phyloP scores from a whole-genome alignment of 1,140 invertebrate genomes.

The Drosophila serrata region DNA sequence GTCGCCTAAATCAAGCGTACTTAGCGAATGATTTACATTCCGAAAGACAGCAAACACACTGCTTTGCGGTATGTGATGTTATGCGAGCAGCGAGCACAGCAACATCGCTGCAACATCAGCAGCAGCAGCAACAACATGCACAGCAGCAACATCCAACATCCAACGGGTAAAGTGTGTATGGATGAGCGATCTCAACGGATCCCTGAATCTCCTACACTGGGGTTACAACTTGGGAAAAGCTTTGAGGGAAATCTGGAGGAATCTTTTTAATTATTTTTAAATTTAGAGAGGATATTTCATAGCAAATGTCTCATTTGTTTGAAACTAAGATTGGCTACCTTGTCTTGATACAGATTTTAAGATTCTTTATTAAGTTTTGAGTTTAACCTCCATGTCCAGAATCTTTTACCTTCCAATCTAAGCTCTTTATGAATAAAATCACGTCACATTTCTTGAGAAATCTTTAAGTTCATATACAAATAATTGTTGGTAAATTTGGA shows the following conservation, averaged over 20 bases:
- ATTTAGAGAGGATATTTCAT: background rate
- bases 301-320: background rate
- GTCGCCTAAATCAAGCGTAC: constrained; percentile 85
- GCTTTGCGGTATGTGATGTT: constrained; percentile 85
- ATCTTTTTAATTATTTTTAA: background rate
- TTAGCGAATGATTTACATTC: constrained; percentile 85
- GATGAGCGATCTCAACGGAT: constrained; percentile 26
- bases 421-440: too few relatives aligned
- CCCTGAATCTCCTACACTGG: constrained; percentile 43
- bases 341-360: background rate
- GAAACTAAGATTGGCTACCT: background rate
- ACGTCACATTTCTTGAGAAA: too few relatives aligned
- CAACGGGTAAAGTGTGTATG: constrained; percentile 22
- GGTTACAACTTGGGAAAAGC: background rate
- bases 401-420: too few relatives aligned
- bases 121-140: constrained; percentile 22
- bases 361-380: background rate
- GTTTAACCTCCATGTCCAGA: background rate
- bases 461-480: too few relatives aligned
- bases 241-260: background rate
- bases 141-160: constrained; percentile 39
- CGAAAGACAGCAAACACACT: constrained; percentile 85
- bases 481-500: too few relatives aligned
- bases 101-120: constrained; percentile 26
- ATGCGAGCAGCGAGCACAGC: constrained; percentile 72